A percentile compares a stretch with the other conserved stretches of the same genome.
phyloP scores from a whole-genome alignment of 2,797 vertebrate species.

The Sylvia borin region DNA sequence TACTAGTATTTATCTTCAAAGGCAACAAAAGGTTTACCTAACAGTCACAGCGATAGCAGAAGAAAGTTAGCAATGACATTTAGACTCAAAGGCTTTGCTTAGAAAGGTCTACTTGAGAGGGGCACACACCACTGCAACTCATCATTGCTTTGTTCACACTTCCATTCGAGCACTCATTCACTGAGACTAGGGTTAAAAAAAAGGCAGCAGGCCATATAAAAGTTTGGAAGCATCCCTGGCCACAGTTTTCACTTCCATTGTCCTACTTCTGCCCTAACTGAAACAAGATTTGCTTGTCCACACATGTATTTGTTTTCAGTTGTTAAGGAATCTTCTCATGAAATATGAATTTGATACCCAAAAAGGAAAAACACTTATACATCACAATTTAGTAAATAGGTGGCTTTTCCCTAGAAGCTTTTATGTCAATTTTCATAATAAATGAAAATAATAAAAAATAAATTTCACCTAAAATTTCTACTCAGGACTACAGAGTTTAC shows the following conservation, averaged over 20 bases:
- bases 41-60: not conserved
- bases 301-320: not conserved
- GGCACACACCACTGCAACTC: not conserved
- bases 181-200: not conserved
- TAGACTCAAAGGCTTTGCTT: slow-evolving; percentile 1
- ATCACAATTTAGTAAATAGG: not conserved
- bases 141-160: not conserved
- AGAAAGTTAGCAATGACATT: slow-evolving; percentile 29
- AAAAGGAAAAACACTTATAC: not conserved
- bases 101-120: not conserved
- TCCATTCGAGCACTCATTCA: not conserved
- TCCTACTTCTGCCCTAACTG: not conserved
- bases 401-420: not conserved
- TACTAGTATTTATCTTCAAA: slow-evolving; percentile 26
- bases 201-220: not conserved
- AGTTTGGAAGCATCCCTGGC: not conserved
- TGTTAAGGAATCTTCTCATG: not conserved
- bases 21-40: slow-evolving; percentile 15
- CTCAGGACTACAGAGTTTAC: not conserved
- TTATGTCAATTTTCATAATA: not conserved
- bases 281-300: not conserved
- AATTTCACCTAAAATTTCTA: not conserved
- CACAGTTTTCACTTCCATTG: not conserved
- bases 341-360: not conserved
- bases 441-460: not conserved